Conservation (phyloP, 2,797 vertebrate species). For the Ptychadena robeensis region DNA sequence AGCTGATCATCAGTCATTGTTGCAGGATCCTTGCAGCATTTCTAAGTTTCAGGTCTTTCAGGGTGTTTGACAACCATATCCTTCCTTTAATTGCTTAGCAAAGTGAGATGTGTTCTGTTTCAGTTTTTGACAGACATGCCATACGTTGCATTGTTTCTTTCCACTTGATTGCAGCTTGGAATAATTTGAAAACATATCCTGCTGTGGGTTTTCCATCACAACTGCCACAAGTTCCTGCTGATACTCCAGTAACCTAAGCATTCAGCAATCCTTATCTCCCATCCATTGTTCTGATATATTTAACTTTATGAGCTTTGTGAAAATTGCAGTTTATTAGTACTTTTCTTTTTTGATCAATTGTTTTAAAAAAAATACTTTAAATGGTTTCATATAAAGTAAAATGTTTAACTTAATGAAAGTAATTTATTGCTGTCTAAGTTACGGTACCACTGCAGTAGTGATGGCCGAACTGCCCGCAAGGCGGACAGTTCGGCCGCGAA, state of each 20-base stretch:
- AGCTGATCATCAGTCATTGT: not conserved
- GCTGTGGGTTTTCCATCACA: constrained; percentile 31
- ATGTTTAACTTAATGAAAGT: too few relatives aligned
- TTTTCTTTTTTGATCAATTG: too few relatives aligned
- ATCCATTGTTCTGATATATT: not conserved
- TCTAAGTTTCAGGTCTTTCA: constrained; percentile 29
- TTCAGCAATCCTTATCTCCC: not conserved
- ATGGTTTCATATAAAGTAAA: too few relatives aligned
- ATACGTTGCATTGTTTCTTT: constrained; percentile 40
- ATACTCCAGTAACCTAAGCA: not conserved
- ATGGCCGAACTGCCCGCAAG: too few relatives aligned
- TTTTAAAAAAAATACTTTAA: too few relatives aligned
- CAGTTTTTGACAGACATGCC: constrained; percentile 26
- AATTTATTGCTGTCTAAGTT: too few relatives aligned
- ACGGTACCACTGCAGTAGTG: too few relatives aligned
- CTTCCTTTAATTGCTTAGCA: constrained; percentile 30
- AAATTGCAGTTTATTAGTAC: too few relatives aligned
- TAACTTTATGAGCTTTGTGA: not conserved
- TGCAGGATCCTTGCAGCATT: constrained; percentile 15
- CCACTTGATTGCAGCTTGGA: constrained; percentile 19
- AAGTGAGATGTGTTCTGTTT: constrained; percentile 35
- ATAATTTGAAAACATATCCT: constrained; percentile 24
- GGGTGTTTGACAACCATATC: constrained; percentile 43
- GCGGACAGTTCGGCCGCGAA: too few relatives aligned
- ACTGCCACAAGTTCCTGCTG: not conserved